Conservation (phyloP, 35 echinoderm and acorn worm genomes). For the Ptychodera flava region DNA sequence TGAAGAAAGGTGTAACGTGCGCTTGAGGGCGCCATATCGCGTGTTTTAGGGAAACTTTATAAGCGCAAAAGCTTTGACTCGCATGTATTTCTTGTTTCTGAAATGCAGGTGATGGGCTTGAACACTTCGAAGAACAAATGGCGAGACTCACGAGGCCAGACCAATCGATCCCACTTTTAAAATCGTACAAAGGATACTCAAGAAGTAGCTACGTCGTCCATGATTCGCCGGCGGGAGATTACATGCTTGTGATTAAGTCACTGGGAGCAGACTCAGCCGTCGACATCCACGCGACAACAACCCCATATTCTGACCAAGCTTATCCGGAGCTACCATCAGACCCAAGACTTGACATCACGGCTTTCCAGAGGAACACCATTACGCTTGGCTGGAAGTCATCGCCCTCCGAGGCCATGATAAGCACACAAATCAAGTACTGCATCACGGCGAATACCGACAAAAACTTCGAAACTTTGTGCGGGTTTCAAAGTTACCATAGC, state of each 20-base stretch:
- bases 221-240: conserved; percentile 76
- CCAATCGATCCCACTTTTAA: conserved; percentile 25
- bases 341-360: conserved; percentile 66
- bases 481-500: conserved; percentile 25
- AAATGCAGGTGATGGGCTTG: conserved; percentile 79
- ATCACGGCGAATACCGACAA: conserved; percentile 57
- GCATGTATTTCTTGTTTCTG: conserved; percentile 21
- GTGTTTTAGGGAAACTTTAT: too few species aligned
- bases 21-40: too few species aligned
- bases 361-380: conserved; percentile 54
- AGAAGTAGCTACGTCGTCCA: conserved; percentile 58
- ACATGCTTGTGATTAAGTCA: conserved; percentile 56
- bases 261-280: conserved; percentile 46
- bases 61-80: too few species aligned
- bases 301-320: conserved; percentile 79
- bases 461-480: conserved; percentile 81
- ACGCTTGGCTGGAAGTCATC: conserved; percentile 88
- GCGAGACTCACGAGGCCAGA: conserved; percentile 38
- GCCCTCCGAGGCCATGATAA: conserved; percentile 55
- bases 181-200: conserved; percentile 54
- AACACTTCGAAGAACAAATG: conserved; percentile 58
- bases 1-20: too few species aligned
- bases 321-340: conserved; percentile 85
- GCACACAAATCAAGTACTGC: conserved; percentile 71
- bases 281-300: conserved; percentile 69